Conservation (phyloP, 1,140 invertebrate genomes). For the Watersipora subatra region DNA sequence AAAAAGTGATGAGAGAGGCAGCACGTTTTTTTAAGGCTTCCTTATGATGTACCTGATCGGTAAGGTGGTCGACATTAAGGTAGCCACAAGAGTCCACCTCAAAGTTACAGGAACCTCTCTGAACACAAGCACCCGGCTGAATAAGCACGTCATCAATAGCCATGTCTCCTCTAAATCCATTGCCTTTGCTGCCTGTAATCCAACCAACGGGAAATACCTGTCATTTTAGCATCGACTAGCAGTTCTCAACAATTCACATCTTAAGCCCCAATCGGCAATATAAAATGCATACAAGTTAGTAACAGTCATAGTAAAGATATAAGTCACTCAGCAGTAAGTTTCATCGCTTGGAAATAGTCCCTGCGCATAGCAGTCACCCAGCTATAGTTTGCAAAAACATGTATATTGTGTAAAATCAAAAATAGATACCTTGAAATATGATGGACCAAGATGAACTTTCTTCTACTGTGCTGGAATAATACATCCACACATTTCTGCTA, state of each 20-base stretch:
- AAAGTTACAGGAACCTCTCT: slow-evolving; percentile 24
- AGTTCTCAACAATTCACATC: not conserved
- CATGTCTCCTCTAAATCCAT: slow-evolving; percentile 27
- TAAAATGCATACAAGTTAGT: not conserved
- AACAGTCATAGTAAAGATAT: not conserved
- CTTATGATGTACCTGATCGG: no score
- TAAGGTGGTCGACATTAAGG: slow-evolving; percentile 16
- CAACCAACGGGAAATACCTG: not conserved
- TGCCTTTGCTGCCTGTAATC: slow-evolving; percentile 10
- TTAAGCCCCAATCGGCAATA: not conserved
- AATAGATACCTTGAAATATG: slow-evolving; percentile 2
- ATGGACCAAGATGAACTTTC: not conserved
- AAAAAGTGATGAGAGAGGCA: no score
- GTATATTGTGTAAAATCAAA: no score
- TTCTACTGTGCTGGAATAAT: not conserved
- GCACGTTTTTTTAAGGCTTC: no score
- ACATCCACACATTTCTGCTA: not conserved
- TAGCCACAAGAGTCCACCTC: slow-evolving; percentile 29
- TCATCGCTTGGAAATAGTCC: not conserved
- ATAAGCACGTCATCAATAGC: slow-evolving; percentile 32
- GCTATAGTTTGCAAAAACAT: no score
- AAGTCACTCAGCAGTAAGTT: not conserved
- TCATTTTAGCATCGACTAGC: not conserved
- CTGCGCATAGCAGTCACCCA: no score
- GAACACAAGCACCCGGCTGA: slow-evolving; percentile 17